phyloP scores from a whole-genome alignment of 2,113 vertebrate genomes.

The Ranitomeya imitator region DNA sequence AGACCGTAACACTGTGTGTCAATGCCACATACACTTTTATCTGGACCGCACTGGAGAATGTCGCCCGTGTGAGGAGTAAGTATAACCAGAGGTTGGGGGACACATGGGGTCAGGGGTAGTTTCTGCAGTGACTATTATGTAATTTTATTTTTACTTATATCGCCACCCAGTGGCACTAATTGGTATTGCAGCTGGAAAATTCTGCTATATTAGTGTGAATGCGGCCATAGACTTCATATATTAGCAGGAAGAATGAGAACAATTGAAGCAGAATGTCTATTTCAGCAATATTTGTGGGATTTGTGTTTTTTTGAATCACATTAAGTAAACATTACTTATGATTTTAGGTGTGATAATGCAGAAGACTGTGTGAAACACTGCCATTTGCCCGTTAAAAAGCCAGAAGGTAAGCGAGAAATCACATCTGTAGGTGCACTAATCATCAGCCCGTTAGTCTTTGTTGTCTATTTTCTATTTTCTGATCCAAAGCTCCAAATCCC shows the following conservation, averaged over 20 bases:
- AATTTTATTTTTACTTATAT: background rate
- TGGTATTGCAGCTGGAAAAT: background rate
- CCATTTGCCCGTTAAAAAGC: background rate
- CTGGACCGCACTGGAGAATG: background rate
- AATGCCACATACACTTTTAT: background rate
- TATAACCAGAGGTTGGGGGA: background rate
- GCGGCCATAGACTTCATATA: too few species aligned
- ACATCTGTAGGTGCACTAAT: background rate
- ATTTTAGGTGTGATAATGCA: background rate
- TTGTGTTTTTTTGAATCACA: background rate
- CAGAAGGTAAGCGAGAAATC: background rate
- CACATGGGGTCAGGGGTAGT: too few species aligned
- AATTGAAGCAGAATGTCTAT: too few species aligned
- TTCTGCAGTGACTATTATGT: background rate
- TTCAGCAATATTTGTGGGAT: too few species aligned
- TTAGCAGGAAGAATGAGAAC: too few species aligned
- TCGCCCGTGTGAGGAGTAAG: conserved; percentile 19
- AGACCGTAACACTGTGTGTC: background rate
- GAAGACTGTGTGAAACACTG: background rate
- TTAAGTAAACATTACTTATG: background rate
- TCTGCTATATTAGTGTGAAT: too few species aligned
- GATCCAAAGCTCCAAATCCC: too few species aligned
- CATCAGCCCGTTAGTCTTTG: too few species aligned
- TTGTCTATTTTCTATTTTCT: too few species aligned
- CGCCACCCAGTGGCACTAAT: background rate